These are phyloP conservation scores for Galagoides demidoff DNA, from an alignment of 2,797 vertebrate species.

Conservation along the genomic window DNA sequence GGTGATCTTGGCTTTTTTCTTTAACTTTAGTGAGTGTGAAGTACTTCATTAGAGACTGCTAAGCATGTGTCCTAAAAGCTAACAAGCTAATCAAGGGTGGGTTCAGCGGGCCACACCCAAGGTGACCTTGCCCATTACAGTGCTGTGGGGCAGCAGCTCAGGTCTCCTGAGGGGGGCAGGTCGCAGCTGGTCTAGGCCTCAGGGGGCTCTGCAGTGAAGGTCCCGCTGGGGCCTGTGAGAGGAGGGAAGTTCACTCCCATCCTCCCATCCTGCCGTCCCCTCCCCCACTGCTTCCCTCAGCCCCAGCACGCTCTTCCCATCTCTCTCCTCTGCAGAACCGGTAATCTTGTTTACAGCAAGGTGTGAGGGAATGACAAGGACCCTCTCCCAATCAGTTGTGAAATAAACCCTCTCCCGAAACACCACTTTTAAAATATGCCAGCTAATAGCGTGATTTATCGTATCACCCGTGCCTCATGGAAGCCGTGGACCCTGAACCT, in stretches of 20 bases:
- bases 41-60: not conserved
- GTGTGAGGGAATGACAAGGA: rapidly evolving
- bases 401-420: not conserved
- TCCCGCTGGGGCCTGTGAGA: not conserved
- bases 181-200: rapidly evolving
- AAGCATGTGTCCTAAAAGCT: too few relatives aligned
- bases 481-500: rapidly evolving
- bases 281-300: rapidly evolving
- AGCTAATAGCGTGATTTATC: too few relatives aligned
- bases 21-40: not conserved
- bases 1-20: rapidly evolving
- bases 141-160: rapidly evolving
- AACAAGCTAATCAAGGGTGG: rapidly evolving
- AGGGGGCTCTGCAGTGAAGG: rapidly evolving
- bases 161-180: not conserved
- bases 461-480: rapidly evolving
- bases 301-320: rapidly evolving
- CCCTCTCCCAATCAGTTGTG: not conserved
- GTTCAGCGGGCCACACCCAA: rapidly evolving
- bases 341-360: too few relatives aligned
- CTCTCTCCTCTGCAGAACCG: not conserved
- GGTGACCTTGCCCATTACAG: not conserved
- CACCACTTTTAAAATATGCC: rapidly evolving
- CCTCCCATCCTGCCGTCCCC: rapidly evolving
- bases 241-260: rapidly evolving